Base-by-base conservation (phyloP, 2,797 vertebrate species). In the Danio aesculapii region DNA sequence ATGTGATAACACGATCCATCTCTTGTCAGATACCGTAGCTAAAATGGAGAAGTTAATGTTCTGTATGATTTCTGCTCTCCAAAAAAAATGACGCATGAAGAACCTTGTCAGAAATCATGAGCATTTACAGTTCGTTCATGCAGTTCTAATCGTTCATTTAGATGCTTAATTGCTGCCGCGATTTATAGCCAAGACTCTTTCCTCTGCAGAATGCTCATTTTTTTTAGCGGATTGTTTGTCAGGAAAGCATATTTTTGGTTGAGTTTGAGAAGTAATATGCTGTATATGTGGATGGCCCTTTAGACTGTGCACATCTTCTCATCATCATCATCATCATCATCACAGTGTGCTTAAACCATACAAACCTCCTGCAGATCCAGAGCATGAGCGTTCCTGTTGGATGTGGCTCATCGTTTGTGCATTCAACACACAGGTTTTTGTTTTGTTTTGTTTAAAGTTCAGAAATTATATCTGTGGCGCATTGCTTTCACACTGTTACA, bases 21-120 rank as follows among this genome's bases (percentile, higher is more conserved):
- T 57, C 12, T n/a, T 11, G 43, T 30, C 41, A 58, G 41, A 17
- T 12, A 4, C 17, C 46, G 61, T 46, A 8, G 41, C 17, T 16
- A 10, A 17, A 55, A 53, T 39, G 59, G 30, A n/a, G 50, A 6
- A 64, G 17, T 53, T 21, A 46, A 43, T 77, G n/a, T 30, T 58
- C 41, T 77, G 50, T 68, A 47, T 66, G 63, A 58, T 77, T 68
- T 58, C 43, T 47, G 75, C 75, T 53, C 43, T 17, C 30, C 59
- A 19, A 66, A 69, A 47, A 74, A 59, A 21, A 19, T 39, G 44
- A 52, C 39, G 75, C 76, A 53, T 71, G 55, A 13, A 61, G 50
- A 79, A 52, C 41, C 63, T 46, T 77, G 41, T 77, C 55, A 58
- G 66, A 39, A 39, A 61, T 79, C 47, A 10, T 19, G 55, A 71